Conservation (phyloP, 2,797 vertebrate genomes). For the Anguilla pacifica region DNA sequence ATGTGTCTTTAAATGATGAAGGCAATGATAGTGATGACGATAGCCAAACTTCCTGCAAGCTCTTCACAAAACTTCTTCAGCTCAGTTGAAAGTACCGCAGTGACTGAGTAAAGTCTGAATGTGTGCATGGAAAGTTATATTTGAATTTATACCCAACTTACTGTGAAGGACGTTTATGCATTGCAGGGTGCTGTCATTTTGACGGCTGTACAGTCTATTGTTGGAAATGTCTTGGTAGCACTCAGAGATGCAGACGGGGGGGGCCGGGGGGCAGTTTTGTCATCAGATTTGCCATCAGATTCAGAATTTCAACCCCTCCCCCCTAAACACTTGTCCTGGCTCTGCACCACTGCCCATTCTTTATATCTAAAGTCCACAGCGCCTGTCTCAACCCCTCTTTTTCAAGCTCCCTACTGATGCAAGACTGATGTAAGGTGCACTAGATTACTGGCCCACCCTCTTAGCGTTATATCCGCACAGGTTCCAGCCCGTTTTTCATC, state of each 20-base stretch:
- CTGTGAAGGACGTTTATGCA: neutral
- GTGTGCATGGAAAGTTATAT: neutral
- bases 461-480: too few species aligned
- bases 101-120: neutral
- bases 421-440: neutral
- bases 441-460: neutral
- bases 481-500: conserved; percentile 58
- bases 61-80: neutral
- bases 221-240: neutral
- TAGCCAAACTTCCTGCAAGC: too few species aligned
- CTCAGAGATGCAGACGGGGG: neutral
- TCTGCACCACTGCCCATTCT: neutral
- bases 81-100: neutral
- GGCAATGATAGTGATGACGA: neutral
- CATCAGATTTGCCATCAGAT: neutral
- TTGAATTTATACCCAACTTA: neutral
- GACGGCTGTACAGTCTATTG: too few species aligned
- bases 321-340: neutral
- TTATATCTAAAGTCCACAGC: neutral
- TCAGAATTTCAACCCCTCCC: neutral
- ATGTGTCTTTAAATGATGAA: neutral
- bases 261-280: neutral
- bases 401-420: neutral
- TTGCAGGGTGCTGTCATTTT: neutral
- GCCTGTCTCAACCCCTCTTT: neutral